Evolutionary conservation across 2,113 vertebrate genomes (phyloP).

Genomic region (Heteronetta atricapilla): DNA sequence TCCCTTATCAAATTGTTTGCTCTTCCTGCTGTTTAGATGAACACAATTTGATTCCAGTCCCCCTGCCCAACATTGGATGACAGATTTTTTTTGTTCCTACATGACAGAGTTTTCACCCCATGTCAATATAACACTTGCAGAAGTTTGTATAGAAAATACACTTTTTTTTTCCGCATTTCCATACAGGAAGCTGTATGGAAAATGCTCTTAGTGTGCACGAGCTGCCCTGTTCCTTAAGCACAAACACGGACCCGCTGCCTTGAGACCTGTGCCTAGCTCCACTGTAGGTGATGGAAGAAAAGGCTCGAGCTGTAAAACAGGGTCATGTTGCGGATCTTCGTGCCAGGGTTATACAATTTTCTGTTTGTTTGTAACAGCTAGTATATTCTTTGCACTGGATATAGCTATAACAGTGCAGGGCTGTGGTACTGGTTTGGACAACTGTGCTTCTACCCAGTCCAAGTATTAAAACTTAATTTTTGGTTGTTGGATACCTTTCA

Average conservation of each 20-base stretch:
- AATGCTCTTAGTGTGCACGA: neutral
- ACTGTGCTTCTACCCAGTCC: neutral
- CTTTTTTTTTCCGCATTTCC: too few relatives aligned
- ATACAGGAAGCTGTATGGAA: neutral
- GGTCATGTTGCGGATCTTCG: neutral
- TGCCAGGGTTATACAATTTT: neutral
- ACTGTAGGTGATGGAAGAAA: neutral
- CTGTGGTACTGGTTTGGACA: neutral
- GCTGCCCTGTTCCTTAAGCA: neutral
- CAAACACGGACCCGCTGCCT: too few relatives aligned
- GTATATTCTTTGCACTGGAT: neutral
- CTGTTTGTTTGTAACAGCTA: neutral
- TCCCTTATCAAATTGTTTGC: neutral
- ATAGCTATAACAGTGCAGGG: neutral
- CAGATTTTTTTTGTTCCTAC: neutral
- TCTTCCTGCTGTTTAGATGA: neutral
- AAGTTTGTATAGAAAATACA: neutral
- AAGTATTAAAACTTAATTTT: neutral
- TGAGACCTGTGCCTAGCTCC: neutral
- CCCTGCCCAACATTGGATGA: neutral
- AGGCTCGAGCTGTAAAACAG: neutral
- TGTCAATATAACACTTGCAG: rapidly evolving
- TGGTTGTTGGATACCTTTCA: neutral
- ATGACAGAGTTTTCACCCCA: rapidly evolving
- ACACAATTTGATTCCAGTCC: neutral